Conservation (phyloP, 1,140 invertebrate genomes). For the Caenorhabditis latens region DNA sequence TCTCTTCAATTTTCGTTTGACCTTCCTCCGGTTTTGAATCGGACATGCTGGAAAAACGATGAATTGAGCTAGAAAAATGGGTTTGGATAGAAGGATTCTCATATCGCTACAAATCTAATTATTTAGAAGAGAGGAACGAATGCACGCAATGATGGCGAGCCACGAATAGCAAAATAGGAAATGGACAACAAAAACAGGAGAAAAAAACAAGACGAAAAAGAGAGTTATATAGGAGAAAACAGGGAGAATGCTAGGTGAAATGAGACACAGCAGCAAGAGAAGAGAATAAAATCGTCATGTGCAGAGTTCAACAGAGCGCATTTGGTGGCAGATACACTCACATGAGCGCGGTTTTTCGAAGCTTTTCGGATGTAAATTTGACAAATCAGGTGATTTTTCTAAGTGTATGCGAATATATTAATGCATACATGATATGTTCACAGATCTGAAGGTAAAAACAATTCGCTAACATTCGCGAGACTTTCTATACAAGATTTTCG, state of each 20-base stretch:
- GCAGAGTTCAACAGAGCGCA: neutral
- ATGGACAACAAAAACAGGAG: neutral
- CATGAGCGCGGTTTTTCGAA: neutral
- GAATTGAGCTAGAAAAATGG: neutral
- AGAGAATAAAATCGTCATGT: slow-evolving; percentile 39
- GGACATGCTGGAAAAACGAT: slow-evolving; percentile 3
- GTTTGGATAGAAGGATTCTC: neutral
- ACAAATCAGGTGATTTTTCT: slow-evolving; percentile 14
- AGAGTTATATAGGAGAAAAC: neutral
- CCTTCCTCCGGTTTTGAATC: slow-evolving; percentile 9
- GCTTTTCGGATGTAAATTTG: neutral
- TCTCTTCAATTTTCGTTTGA: neutral
- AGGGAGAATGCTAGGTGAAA: neutral
- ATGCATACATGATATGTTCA: neutral
- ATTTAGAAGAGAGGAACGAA: neutral
- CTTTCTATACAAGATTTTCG: neutral
- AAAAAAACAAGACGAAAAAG: neutral
- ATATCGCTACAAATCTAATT: neutral
- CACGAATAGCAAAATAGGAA: too few species aligned
- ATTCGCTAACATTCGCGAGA: neutral
- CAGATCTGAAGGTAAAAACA: neutral
- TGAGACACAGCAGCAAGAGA: neutral
- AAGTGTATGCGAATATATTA: neutral
- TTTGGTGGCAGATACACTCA: neutral
- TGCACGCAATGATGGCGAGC: neutral